A percentile compares a stretch with the other conserved stretches of the same genome.
Evolutionary conservation across 2,797 vertebrate species (phyloP).

Genomic region (Caiman crocodilus): DNA sequence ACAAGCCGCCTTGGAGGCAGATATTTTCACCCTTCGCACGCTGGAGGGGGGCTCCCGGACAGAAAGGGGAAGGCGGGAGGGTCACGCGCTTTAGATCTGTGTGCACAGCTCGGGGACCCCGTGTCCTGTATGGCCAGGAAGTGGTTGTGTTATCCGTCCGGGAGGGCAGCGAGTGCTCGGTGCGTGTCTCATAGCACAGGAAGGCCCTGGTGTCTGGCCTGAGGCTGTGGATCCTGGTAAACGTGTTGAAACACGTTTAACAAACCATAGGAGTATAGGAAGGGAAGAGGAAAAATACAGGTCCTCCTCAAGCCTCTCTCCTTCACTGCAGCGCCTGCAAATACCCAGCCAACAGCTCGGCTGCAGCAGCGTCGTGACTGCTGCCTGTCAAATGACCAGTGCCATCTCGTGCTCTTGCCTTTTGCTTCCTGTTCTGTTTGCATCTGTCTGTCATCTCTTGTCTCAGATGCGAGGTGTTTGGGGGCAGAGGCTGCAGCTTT

Average conservation of each 20-base stretch:
- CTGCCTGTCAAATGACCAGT: background rate
- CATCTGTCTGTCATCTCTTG: background rate
- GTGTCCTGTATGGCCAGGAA: fast-evolving
- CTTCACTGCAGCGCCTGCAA: too few relatives aligned
- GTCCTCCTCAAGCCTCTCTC: background rate
- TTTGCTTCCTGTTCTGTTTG: conserved; percentile 21
- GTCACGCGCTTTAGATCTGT: background rate
- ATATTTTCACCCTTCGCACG: background rate
- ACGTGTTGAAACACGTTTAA: background rate
- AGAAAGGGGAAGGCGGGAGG: too few relatives aligned
- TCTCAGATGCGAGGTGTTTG: background rate
- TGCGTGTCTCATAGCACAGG: fast-evolving
- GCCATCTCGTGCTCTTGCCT: background rate
- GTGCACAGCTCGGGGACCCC: fast-evolving
- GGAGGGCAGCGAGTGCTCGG: fast-evolving
- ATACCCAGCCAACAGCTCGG: too few relatives aligned
- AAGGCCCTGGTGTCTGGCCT: background rate
- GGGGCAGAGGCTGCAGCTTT: background rate
- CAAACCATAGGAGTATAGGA: background rate
- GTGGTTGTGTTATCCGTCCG: background rate
- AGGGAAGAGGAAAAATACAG: background rate
- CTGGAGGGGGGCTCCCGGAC: too few relatives aligned
- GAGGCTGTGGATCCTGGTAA: fast-evolving
- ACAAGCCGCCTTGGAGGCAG: background rate
- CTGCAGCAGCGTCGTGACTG: background rate